Evolutionary conservation across 2,888 invertebrate genomes (phyloP).

Genomic region (Napeogenes inachia): DNA sequence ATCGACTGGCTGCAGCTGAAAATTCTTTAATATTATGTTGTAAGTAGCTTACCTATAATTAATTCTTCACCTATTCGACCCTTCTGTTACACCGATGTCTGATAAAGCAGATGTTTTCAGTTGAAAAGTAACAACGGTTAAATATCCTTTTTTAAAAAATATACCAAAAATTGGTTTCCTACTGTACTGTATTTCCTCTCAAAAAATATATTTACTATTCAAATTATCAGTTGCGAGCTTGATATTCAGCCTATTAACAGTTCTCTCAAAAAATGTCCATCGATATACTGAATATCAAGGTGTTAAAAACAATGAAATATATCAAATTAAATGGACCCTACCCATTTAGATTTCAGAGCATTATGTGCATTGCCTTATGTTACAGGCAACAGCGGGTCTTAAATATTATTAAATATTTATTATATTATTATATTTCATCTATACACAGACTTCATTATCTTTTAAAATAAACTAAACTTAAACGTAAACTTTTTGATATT

Average conservation of each 20-base stretch:
- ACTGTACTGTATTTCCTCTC: no score
- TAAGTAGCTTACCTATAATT: not conserved
- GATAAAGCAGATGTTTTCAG: not conserved
- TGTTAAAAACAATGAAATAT: constrained; percentile 64
- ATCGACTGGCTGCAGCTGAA: no score
- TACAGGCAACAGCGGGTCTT: not conserved
- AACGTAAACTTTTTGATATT: no score
- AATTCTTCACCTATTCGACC: not conserved
- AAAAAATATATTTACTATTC: no score
- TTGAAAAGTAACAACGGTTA: no score
- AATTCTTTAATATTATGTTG: not conserved
- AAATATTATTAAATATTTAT: no score
- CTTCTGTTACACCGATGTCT: not conserved
- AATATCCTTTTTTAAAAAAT: no score
- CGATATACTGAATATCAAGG: constrained; percentile 30
- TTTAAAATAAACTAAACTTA: no score
- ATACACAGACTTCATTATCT: no score
- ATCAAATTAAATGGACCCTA: constrained; percentile 71
- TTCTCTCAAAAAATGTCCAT: constrained; percentile 59
- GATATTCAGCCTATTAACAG: constrained; percentile 52
- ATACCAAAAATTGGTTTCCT: no score
- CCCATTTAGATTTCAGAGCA: constrained; percentile 63
- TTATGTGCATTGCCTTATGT: constrained; percentile 34
- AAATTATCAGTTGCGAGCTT: no score
- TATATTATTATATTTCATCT: no score